Percentiles rank a stretch among this genome's conserved stretches.
phyloP scores from a whole-genome alignment of 2,113 vertebrate genomes.

The Dendrocopos noguchii region DNA sequence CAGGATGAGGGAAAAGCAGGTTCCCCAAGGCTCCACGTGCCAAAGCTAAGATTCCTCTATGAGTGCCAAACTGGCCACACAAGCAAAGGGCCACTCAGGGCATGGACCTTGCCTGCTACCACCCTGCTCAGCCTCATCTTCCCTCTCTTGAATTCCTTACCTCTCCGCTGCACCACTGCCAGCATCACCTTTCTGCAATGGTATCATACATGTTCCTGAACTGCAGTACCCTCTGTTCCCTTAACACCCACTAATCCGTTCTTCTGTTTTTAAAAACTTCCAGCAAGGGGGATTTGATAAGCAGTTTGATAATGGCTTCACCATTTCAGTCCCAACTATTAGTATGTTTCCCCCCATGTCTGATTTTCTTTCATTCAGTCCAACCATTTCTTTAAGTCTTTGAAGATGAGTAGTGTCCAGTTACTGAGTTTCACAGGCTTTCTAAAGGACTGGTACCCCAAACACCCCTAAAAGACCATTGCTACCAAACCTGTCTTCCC shows the following conservation, averaged over 20 bases:
- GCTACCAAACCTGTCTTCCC: background rate
- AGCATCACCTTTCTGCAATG: background rate
- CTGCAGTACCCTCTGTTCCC: background rate
- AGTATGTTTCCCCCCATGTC: background rate
- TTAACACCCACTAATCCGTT: background rate
- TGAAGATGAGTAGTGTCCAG: background rate
- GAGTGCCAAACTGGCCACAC: background rate
- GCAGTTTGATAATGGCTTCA: background rate
- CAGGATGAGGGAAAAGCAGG: background rate
- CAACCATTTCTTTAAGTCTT: background rate
- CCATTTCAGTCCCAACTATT: background rate
- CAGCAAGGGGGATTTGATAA: background rate
- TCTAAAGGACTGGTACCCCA: background rate
- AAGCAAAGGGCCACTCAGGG: accelerated
- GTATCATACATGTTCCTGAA: background rate
- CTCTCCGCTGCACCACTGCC: background rate
- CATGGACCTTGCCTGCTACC: background rate
- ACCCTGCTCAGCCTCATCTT: background rate
- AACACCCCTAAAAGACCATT: background rate
- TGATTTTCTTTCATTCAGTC: background rate
- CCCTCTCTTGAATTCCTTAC: background rate
- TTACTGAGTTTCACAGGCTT: background rate
- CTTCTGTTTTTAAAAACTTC: background rate
- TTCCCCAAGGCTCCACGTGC: accelerated
- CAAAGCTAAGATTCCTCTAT: background rate